A percentile compares a stretch with the other conserved stretches of the same genome.
Conservation (phyloP, 2,113 vertebrate genomes). For the Sinocyclocheilus rhinocerous region DNA sequence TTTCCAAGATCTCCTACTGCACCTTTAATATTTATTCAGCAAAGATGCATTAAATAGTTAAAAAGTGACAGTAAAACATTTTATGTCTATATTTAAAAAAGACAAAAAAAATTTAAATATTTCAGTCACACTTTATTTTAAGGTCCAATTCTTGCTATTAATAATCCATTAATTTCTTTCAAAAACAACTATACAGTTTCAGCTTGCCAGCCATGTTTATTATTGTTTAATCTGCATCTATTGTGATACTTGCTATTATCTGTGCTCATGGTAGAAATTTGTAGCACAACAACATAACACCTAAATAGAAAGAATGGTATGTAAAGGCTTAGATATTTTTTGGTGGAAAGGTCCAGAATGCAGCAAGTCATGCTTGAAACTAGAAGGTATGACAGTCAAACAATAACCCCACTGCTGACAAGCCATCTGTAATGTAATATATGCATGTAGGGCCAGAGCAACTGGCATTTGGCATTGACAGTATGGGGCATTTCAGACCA, state of each 20-base stretch:
- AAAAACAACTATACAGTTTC: too few relatives aligned
- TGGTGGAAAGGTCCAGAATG: not conserved
- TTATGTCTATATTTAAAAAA: too few relatives aligned
- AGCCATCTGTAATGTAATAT: conserved; percentile 32
- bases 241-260: not conserved
- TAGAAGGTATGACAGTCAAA: conserved; percentile 28
- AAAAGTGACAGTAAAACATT: too few relatives aligned
- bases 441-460: not conserved
- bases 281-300: not conserved
- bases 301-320: not conserved
- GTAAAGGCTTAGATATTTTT: conserved; percentile 8
- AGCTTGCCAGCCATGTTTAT: not conserved
- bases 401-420: conserved; percentile 26
- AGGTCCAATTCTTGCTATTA: too few relatives aligned
- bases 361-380: conserved; percentile 30
- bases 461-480: conserved; percentile 20
- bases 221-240: not conserved
- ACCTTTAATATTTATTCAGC: too few relatives aligned
- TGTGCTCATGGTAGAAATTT: not conserved
- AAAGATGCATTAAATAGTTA: too few relatives aligned
- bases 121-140: too few relatives aligned
- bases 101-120: too few relatives aligned
- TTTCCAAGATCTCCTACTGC: too few relatives aligned
- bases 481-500: conserved; percentile 20
- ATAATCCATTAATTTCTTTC: too few relatives aligned